Conservation (phyloP, 1,140 invertebrate genomes). For the Zaprionus capensis region DNA sequence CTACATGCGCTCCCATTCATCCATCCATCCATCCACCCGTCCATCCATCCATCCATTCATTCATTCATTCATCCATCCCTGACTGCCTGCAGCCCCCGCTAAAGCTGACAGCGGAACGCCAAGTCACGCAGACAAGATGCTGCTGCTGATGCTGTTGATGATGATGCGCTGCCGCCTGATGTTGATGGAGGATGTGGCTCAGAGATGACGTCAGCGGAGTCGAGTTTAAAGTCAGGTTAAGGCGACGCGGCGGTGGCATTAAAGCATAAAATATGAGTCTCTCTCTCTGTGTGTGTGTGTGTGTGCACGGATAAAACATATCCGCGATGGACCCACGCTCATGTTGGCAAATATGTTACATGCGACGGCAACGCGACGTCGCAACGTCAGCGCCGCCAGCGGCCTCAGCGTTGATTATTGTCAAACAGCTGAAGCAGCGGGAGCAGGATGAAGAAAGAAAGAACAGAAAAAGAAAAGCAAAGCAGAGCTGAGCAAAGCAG, state of each 20-base stretch:
- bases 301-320: slow-evolving; percentile 48
- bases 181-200: slow-evolving; percentile 4
- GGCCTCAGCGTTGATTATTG: slow-evolving; percentile 62
- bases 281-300: not conserved
- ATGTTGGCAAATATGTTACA: slow-evolving; percentile 54
- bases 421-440: slow-evolving; percentile 51
- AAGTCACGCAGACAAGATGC: slow-evolving; percentile 54
- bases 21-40: not conserved
- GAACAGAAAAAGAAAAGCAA: not conserved
- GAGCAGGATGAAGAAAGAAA: slow-evolving; percentile 1
- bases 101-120: slow-evolving; percentile 58
- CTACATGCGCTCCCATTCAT: not conserved
- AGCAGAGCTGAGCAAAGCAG: slow-evolving; percentile 11
- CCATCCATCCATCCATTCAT: not conserved
- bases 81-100: not conserved
- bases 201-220: slow-evolving; percentile 29
- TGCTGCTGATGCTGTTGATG: slow-evolving; percentile 12
- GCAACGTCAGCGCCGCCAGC: slow-evolving; percentile 46
- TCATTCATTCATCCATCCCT: not conserved
- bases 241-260: not conserved
- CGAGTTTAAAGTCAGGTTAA: slow-evolving; percentile 46
- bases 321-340: slow-evolving; percentile 46
- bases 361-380: slow-evolving; percentile 51
- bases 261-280: slow-evolving; percentile 38
- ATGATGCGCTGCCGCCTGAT: slow-evolving; percentile 9